Percentiles rank a stretch among this genome's conserved stretches.
phyloP scores from a whole-genome alignment of 2,113 vertebrate genomes.

The Ovis canadensis region DNA sequence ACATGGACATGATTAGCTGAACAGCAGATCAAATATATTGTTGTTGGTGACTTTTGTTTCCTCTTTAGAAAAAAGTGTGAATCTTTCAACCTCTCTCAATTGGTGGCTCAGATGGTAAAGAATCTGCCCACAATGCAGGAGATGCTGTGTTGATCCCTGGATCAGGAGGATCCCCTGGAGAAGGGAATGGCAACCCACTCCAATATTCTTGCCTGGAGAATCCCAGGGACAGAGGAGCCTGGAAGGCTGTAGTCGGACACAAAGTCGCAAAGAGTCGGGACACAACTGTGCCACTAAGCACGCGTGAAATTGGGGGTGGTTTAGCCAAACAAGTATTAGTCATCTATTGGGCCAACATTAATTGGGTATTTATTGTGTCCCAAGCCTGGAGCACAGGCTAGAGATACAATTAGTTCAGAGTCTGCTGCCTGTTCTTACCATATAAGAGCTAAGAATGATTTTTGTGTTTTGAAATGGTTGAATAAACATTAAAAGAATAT shows the following conservation, averaged over 20 bases:
- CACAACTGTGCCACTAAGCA: not conserved
- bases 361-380: not conserved
- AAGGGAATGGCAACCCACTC: not conserved
- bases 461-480: not conserved
- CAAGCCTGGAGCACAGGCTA: no score
- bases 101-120: not conserved
- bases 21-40: not conserved
- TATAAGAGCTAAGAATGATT: not conserved
- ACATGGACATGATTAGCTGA: not conserved
- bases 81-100: not conserved
- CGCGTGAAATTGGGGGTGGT: fast-evolving
- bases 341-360: not conserved
- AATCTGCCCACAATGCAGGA: not conserved
- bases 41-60: not conserved
- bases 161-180: not conserved
- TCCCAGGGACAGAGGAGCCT: not conserved
- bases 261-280: not conserved
- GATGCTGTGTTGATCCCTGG: not conserved
- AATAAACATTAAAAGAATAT: not conserved
- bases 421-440: not conserved
- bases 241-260: not conserved
- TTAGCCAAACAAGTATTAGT: not conserved
- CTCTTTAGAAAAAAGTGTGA: not conserved
- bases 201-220: not conserved
- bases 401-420: not conserved